phyloP scores from a whole-genome alignment of 2,888 invertebrate species.

The Petrolisthes cinctipes region DNA sequence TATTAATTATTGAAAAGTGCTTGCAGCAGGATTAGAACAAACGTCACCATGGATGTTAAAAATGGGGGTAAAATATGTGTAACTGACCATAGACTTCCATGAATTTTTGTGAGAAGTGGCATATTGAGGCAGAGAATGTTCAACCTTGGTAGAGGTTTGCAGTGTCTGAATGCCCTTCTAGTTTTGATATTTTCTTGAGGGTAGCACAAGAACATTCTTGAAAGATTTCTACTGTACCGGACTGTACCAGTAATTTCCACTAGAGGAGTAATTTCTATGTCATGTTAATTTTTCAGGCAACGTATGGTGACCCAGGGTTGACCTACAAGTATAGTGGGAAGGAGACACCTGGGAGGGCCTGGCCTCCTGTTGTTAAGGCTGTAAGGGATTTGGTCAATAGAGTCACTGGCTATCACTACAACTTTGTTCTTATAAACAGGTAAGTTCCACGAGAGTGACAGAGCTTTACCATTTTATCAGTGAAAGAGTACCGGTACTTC shows the following conservation, averaged over 20 bases:
- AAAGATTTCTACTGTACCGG: not conserved
- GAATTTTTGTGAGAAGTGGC: no score
- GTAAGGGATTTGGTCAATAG: constrained; percentile 73
- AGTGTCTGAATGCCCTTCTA: not conserved
- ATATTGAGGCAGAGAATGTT: no score
- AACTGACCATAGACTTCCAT: no score
- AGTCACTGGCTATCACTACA: constrained; percentile 75
- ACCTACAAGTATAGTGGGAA: constrained; percentile 78
- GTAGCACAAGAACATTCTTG: not conserved
- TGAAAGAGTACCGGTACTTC: no score
- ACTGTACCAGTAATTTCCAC: constrained; percentile 3
- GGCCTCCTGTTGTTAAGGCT: constrained; percentile 74
- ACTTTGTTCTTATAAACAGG: constrained; percentile 80
- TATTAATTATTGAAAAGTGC: no score
- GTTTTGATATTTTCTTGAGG: not conserved
- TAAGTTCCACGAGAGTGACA: constrained; percentile 67
- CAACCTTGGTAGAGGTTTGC: no score
- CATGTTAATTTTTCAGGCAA: constrained; percentile 70
- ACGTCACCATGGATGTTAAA: no score
- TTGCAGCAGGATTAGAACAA: no score
- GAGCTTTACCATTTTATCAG: no score
- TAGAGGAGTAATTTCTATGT: not conserved
- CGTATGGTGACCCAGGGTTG: constrained; percentile 78
- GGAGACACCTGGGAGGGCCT: constrained; percentile 77
- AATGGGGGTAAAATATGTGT: no score